Evolutionary conservation across 2,113 vertebrate genomes (phyloP), one percentile per base, ranked within the genome.

Genomic region (Brachypteracias leptosomus): DNA sequence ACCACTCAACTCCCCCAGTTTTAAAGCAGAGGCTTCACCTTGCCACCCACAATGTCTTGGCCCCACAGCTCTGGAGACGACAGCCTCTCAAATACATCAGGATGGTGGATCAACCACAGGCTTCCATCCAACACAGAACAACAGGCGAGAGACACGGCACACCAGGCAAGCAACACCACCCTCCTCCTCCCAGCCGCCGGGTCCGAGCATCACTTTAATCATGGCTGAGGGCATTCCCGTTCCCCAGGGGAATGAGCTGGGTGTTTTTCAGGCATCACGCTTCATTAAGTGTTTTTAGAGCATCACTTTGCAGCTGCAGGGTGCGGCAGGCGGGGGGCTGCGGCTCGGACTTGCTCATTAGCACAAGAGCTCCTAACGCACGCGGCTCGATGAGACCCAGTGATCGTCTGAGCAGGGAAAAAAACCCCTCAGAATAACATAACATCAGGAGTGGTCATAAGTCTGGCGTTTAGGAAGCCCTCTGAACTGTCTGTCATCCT

Each of bases 401-500:
- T 0, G 6, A 77, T 90, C 9, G 0, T 90, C 72, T 33, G 67
- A 76, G 85, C 49, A 73, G 55, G 42, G n/a, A n/a, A 26, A 71
- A 83, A 86, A 47, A 25, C 9, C 31, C 33, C 44, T 76, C 66
- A 70, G 40, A 65, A 59, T n/a, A 70, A 49, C 63, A 16, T 40
- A 35, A 90, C 71, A 83, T 59, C 35, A 31, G 59, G 67, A 77
- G 36, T 49, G 25, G 31, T 55, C 78, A 2, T 38, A 70, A 61
- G n/a, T 33, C 59, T 71, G 85, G 59, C 51, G 55, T 88, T 58
- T 73, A 29, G 59, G 59, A 59, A 93, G 57, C 47, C 29, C 82
- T 96, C 82, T 40, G 88, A 86, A 77, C 38, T 66, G 57, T 63
- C 90, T 94, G 59, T 90, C 85, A 57, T 87, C 71, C 67, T 91